These are phyloP conservation scores for Gymnobelideus leadbeateri DNA, from an alignment of 2,113 vertebrate genomes.

Conservation along the genomic window DNA sequence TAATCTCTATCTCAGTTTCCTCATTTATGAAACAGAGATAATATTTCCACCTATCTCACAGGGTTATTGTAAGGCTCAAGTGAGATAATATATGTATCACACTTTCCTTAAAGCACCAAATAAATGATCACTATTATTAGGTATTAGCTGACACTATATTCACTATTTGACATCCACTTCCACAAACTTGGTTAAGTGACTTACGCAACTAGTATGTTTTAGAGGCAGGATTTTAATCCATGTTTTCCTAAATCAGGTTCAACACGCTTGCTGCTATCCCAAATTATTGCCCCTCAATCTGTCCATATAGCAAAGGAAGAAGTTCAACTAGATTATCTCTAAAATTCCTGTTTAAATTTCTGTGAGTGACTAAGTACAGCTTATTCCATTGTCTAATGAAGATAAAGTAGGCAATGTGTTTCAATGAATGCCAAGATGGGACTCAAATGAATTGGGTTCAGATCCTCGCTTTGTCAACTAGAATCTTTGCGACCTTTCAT, in stretches of 20 bases:
- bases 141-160: not conserved
- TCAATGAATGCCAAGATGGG: not conserved
- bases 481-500: not conserved
- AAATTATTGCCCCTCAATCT: not conserved
- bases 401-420: not conserved
- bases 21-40: not conserved
- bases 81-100: not conserved
- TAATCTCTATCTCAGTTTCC: not conserved
- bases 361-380: not conserved
- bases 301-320: not conserved
- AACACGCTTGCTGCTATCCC: not conserved
- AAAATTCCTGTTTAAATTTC: not conserved
- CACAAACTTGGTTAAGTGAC: not conserved
- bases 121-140: not conserved
- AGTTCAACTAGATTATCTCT: not conserved
- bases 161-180: not conserved
- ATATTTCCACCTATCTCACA: not conserved
- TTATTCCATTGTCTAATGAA: constrained; percentile 13
- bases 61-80: not conserved
- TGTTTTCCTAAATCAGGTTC: not conserved
- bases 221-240: not conserved
- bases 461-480: not conserved
- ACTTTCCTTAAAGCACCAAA: not conserved
- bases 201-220: not conserved
- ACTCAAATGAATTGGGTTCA: not conserved